Base-by-base conservation (phyloP, 2,888 invertebrate genomes). In the Orthosia incerta region DNA sequence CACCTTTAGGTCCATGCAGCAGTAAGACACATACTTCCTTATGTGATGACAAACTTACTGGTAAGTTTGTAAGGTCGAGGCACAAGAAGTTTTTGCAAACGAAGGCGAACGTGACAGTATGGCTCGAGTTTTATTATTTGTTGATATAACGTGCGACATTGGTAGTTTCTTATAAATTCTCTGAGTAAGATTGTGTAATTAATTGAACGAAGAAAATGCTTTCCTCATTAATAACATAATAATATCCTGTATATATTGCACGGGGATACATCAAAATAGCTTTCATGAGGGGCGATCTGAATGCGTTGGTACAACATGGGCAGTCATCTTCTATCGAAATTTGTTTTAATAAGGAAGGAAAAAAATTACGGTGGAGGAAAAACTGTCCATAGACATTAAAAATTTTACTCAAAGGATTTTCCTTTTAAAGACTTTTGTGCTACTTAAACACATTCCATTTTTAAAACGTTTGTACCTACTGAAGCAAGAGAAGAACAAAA, bases 11-110 rank as follows among this genome's bases (percentile, higher is more conserved):
- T 65, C 39, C 50, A 56, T 67, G 16, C 80, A 66, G 70, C n/a
- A n/a, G n/a, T 48, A 56, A 67, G 7, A 39, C 16, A 56, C 61
- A 68, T 66, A 76, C 81, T 81, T 86, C 85, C 84, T 83, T 76
- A 81, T 73, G 65, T 20, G 83, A 66, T 72, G 65, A 60, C 71
- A 71, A 55, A 75, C 51, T 67, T 70, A 71, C 51, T 16, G 13
- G 69, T 59, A 48, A 62, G 20, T 50, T n/a, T 26, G 13, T 55
- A 79, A 81, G 79, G 68, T 73, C 62, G 56, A 23, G 46, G 46
- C 48, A 46, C 31, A 45, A 59, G 51, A 39, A 39, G 56, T 57
- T 80, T 80, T 77, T 68, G 82, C 76, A 74, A 57, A 50, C 71
- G 81, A 76, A 86, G 79, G 79, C 59, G 26, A 78, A 72, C 70